These are phyloP conservation scores for Serinus canaria DNA, from an alignment of 2,113 vertebrate species.

Conservation along the genomic window DNA sequence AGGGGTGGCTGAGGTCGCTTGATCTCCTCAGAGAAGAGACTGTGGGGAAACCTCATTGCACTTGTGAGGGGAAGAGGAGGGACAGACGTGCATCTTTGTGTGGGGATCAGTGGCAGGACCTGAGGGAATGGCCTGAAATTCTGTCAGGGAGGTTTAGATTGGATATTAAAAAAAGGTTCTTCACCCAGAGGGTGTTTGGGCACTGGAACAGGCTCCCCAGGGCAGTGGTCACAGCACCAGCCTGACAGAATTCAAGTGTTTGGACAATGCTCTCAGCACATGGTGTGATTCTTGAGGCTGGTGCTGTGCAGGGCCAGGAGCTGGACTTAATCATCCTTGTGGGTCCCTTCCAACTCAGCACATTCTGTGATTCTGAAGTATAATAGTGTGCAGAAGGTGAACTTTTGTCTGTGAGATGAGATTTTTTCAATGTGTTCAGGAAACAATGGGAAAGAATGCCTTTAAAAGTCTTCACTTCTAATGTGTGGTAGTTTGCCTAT, in stretches of 20 bases:
- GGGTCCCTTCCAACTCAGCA: neutral
- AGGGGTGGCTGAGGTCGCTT: neutral
- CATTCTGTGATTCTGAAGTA: neutral
- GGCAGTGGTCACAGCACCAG: neutral
- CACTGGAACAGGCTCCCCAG: neutral
- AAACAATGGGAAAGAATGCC: neutral
- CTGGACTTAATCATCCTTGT: fast-evolving
- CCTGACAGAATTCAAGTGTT: neutral
- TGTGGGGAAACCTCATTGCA: neutral
- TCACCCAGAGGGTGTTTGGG: fast-evolving
- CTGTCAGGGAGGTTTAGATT: neutral
- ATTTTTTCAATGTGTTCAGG: neutral
- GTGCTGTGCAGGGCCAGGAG: neutral
- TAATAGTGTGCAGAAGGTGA: neutral
- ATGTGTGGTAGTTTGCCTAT: neutral
- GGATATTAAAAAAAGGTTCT: neutral
- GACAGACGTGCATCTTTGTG: neutral
- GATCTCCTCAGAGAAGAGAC: neutral
- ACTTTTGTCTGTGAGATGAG: neutral
- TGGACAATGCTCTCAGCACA: neutral
- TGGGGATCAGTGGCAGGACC: neutral
- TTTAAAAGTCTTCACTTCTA: neutral
- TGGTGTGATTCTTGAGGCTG: neutral
- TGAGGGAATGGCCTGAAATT: neutral
- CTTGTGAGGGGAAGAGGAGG: neutral